Conservation (phyloP, 2,113 vertebrate genomes). For the Chrysochloris asiatica region DNA sequence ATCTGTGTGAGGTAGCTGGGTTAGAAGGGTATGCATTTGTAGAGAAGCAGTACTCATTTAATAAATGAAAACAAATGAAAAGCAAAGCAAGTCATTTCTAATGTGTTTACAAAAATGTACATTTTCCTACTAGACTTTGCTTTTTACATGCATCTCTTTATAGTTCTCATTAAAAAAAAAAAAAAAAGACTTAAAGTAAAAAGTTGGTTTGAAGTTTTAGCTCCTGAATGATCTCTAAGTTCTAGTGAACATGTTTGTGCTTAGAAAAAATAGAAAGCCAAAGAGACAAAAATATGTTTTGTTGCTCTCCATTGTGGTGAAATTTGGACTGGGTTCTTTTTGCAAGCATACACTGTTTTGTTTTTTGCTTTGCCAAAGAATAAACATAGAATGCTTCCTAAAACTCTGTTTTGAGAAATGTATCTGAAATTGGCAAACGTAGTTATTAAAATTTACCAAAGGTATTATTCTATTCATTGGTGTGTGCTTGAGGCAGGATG, state of each 20-base stretch:
- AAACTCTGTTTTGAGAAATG: constrained; percentile 18
- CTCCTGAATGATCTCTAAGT: constrained; percentile 27
- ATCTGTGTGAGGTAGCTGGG: neutral
- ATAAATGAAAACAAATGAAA: neutral
- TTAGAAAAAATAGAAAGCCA: constrained; percentile 25
- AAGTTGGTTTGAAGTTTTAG: neutral
- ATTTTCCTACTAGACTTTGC: neutral
- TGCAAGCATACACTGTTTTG: neutral
- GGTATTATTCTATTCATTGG: neutral
- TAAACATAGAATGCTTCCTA: constrained; percentile 42
- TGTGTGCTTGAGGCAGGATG: neutral
- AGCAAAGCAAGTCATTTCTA: neutral
- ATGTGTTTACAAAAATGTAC: neutral
- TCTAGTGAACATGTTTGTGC: constrained; percentile 41
- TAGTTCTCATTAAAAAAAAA: constrained; percentile 33
- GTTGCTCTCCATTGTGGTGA: constrained; percentile 27
- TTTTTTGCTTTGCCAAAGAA: constrained; percentile 8
- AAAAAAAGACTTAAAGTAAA: no score
- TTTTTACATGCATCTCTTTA: neutral
- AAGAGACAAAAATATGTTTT: constrained; percentile 38
- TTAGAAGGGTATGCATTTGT: neutral
- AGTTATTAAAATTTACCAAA: constrained; percentile 27
- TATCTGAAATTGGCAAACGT: neutral
- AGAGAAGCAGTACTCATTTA: neutral
- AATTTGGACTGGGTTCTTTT: neutral